phyloP scores from a whole-genome alignment of 2,113 vertebrate species.

The Agelaius tricolor region DNA sequence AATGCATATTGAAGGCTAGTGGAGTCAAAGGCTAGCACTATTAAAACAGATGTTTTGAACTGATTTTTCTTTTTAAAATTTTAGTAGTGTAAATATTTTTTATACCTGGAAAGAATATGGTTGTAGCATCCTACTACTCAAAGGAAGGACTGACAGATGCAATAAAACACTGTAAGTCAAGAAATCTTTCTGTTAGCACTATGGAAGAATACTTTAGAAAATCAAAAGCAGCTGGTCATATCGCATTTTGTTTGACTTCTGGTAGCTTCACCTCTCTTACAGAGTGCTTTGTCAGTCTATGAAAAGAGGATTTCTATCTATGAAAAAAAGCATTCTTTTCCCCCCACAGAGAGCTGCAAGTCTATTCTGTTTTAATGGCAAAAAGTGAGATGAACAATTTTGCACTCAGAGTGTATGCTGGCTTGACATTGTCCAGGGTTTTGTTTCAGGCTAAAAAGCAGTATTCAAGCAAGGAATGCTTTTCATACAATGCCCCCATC shows the following conservation, averaged over 20 bases:
- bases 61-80: background rate
- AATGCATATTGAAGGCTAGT: background rate
- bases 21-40: background rate
- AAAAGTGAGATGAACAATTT: background rate
- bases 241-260: background rate
- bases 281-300: background rate
- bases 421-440: background rate
- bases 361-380: background rate
- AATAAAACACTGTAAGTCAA: background rate
- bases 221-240: background rate
- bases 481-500: background rate
- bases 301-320: background rate
- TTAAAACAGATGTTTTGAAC: background rate
- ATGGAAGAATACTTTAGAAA: background rate
- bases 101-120: background rate
- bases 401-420: background rate
- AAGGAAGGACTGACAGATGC: background rate
- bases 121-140: background rate
- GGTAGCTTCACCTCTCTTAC: background rate
- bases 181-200: background rate
- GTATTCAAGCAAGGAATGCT: background rate
- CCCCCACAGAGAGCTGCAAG: background rate
- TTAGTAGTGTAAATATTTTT: background rate
- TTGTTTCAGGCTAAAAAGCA: constrained; percentile 9
- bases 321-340: background rate